Base-by-base conservation (phyloP, 2,888 invertebrate species). In the Pammene aurita region DNA sequence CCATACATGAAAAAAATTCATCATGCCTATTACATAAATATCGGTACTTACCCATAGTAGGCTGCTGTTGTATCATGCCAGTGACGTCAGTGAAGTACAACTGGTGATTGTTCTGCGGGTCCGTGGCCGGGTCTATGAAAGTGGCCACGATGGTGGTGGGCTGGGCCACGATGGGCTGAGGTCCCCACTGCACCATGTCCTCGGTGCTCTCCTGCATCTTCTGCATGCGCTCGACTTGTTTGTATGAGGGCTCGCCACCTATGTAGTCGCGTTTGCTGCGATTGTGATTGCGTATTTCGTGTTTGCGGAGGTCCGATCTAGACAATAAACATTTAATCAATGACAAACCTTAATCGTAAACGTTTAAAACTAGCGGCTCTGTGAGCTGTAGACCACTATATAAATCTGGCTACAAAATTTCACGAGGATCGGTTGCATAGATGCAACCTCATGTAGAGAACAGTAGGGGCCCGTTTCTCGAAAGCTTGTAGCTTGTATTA, bases 301-400 rank as follows among this genome's bases (percentile, higher is more conserved):
- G 92, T 71, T 92, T 92, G n/a, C 92, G 86, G 0, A 92, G 83
- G 48, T 92, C 92, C 0, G 92, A 90, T 77, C 92, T 92, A 71
- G 34, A 48, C 7, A 68, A 65, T 54, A 52, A 26, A 16, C 10
- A 6, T 5, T 9, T 18, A 7, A 26, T 26, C 13, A 18, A 18
- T 11, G 0, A 13, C 26, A 18, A 26, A 13, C 5, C 2, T 48
- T 0, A 2, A 16, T 16, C 44, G 1, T 26, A 26, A 26, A 26
- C 26, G 1, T 26, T 26, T 26, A 26, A 26, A 26, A 26, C n/a
- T n/a, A n/a, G n/a, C 26, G 26, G 26, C 26, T 26, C 26, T 26
- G n/a, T n/a, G n/a, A n/a, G n/a, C n/a, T n/a, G 26, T 26, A 26
- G 26, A 4, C 26, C 26, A 26, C 26, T 26, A 26, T 2, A 26